Conservation (phyloP, 2,797 vertebrate species). For the Macroramphosus scolopax region DNA sequence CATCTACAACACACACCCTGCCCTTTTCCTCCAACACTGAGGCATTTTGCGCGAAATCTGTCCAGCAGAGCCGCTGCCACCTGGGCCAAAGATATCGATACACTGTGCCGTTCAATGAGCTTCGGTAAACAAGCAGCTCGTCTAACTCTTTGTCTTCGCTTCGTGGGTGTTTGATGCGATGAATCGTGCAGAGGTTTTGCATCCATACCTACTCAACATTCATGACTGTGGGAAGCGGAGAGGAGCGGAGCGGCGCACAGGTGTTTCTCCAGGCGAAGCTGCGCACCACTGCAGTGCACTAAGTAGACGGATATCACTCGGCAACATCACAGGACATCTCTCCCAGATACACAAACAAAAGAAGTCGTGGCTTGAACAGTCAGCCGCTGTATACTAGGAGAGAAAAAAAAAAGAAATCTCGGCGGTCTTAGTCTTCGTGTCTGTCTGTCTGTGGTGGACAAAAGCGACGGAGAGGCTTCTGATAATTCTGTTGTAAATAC, state of each 20-base stretch:
- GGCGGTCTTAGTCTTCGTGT: conserved; percentile 7
- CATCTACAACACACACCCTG: conserved; percentile 3
- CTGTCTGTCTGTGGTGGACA: conserved; percentile 21
- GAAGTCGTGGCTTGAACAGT: conserved; percentile 11
- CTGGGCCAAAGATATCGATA: too few species aligned
- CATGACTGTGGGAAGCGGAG: conserved; percentile 33
- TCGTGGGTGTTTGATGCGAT: conserved; percentile 23
- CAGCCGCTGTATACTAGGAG: not conserved
- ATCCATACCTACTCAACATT: conserved; percentile 62
- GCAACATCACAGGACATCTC: conserved; percentile 48
- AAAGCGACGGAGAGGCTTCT: conserved; percentile 23
- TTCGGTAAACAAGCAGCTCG: conserved; percentile 13
- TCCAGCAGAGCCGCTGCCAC: too few species aligned
- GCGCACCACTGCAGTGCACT: conserved; percentile 73
- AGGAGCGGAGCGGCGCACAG: conserved; percentile 71
- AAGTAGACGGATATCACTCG: conserved; percentile 40
- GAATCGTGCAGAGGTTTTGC: conserved; percentile 29
- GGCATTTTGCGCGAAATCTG: too few species aligned
- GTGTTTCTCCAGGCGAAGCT: conserved; percentile 69
- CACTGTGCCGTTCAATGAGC: conserved; percentile 15
- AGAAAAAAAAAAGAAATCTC: not conserved
- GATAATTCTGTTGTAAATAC: conserved; percentile 59
- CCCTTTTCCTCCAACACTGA: not conserved
- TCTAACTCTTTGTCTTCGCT: not conserved
- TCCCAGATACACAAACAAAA: conserved; percentile 36